Percentiles rank a stretch among this genome's conserved stretches.
These are phyloP conservation scores for Limnephilus rhombicus DNA, from an alignment of 2,888 invertebrate species.

Conservation along the genomic window DNA sequence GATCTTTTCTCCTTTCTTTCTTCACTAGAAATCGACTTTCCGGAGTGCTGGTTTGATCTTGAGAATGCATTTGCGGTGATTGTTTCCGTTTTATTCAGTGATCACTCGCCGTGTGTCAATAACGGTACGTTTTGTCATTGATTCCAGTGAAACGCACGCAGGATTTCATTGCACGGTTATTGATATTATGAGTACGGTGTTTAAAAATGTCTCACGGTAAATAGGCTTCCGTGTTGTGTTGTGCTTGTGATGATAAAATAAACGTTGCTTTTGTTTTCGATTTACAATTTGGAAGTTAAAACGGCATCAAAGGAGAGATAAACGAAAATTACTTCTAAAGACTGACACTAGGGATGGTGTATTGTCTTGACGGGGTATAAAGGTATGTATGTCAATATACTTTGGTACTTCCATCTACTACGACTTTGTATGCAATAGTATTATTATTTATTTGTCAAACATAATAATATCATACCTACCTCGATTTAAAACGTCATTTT, in stretches of 20 bases:
- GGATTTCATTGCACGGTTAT: conserved; percentile 57
- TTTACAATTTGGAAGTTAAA: conserved; percentile 27
- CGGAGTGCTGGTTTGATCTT: conserved; percentile 43
- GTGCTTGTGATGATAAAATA: conserved; percentile 53
- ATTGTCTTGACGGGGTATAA: conserved; percentile 33
- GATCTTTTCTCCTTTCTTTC: conserved; percentile 60
- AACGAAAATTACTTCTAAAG: conserved; percentile 24
- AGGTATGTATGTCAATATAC: conserved; percentile 48
- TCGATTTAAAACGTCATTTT: not conserved
- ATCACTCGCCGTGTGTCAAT: conserved; percentile 51
- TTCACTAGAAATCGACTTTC: conserved; percentile 58
- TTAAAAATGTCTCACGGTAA: conserved; percentile 61
- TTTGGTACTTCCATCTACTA: conserved; percentile 2
- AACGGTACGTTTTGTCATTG: conserved; percentile 50
- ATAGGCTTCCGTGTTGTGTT: conserved; percentile 62
- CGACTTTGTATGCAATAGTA: conserved; percentile 1
- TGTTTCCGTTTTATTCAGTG: conserved; percentile 49
- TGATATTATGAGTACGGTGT: conserved; percentile 60
- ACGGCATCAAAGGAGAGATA: conserved; percentile 15
- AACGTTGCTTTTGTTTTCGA: conserved; percentile 35
- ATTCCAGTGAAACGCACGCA: conserved; percentile 53
- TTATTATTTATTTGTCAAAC: not conserved
- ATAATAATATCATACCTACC: not conserved
- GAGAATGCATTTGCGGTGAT: conserved; percentile 41
- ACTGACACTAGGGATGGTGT: conserved; percentile 49